Conservation (phyloP, 2,888 invertebrate species). For the Oxyscelio sp. region DNA sequence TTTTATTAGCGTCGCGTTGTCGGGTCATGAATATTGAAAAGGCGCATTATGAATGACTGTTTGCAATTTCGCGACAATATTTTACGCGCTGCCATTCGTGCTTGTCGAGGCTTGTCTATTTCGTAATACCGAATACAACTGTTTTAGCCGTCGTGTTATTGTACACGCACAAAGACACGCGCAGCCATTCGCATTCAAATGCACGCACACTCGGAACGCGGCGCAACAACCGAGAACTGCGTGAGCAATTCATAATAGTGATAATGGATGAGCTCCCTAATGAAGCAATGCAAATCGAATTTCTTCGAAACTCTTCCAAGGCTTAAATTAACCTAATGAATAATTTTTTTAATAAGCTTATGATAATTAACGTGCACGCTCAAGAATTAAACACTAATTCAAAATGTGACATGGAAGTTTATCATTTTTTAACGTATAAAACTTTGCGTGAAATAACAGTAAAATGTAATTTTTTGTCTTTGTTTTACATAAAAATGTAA, state of each 20-base stretch:
- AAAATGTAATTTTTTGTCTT: no score
- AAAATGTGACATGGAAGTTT: no score
- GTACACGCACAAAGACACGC: background rate
- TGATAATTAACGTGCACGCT: no score
- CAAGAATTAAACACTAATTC: no score
- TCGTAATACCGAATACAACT: conserved; percentile 22
- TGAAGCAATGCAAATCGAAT: conserved; percentile 53
- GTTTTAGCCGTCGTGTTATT: background rate
- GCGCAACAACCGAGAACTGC: conserved; percentile 12
- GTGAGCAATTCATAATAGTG: conserved; percentile 32
- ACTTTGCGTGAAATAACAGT: no score
- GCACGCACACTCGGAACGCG: background rate
- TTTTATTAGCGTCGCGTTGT: conserved; percentile 42
- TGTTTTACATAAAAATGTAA: no score
- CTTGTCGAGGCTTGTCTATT: conserved; percentile 12
- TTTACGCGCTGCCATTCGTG: conserved; percentile 35
- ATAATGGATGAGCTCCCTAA: conserved; percentile 42
- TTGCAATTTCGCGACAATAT: conserved; percentile 44
- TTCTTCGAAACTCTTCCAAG: conserved; percentile 43
- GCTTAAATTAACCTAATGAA: conserved; percentile 37
- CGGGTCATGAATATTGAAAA: conserved; percentile 49
- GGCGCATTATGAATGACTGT: conserved; percentile 30
- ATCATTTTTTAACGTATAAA: no score
- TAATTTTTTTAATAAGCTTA: conserved; percentile 42
- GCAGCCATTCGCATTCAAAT: background rate